Conservation (phyloP, 2,888 invertebrate species). For the Baronia brevicornis region DNA sequence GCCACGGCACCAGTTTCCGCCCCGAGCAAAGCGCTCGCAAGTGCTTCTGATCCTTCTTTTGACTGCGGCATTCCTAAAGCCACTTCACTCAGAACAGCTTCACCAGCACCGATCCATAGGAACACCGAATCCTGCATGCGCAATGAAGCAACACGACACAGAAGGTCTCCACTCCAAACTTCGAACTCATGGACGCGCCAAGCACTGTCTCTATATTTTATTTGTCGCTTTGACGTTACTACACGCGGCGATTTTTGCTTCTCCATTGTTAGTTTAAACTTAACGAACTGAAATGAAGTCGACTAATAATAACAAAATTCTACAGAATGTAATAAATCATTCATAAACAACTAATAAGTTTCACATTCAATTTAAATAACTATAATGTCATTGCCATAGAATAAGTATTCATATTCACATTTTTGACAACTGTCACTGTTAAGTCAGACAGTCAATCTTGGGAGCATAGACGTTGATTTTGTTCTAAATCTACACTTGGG, state of each 20-base stretch:
- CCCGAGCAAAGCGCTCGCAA: conserved; percentile 19
- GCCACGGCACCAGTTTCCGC: conserved; percentile 23
- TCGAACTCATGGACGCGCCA: conserved; percentile 51
- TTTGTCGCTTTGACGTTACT: conserved; percentile 33
- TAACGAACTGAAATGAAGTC: conserved; percentile 1
- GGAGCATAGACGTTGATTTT: no score
- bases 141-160: conserved; percentile 38
- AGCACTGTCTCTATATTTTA: conserved; percentile 36
- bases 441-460: no score
- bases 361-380: no score
- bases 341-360: no score
- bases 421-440: no score
- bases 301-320: no score
- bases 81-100: conserved; percentile 19
- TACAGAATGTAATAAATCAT: no score
- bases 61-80: conserved; percentile 26
- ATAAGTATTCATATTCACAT: no score
- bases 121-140: conserved; percentile 42
- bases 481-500: no score
- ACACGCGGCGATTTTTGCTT: conserved; percentile 25
- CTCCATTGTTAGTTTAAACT: conserved; percentile 19
- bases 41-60: conserved; percentile 24
- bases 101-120: conserved; percentile 41
- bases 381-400: no score
- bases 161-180: conserved; percentile 41